Evolutionary conservation across 2,113 vertebrate genomes (phyloP).

Genomic region (Piprites chloris): DNA sequence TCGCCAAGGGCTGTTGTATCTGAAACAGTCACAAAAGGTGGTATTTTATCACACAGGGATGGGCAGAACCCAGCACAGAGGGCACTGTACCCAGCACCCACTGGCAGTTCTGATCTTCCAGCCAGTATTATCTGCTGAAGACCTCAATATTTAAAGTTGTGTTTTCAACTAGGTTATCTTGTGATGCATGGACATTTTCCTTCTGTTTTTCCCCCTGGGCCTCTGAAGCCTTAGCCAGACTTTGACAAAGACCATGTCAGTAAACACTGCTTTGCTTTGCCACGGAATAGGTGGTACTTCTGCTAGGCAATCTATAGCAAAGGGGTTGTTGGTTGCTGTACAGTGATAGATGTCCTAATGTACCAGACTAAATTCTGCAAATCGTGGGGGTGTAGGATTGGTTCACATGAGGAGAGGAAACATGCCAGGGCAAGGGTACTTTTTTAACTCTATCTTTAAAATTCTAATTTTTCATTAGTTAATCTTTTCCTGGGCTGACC

Average conservation of each 20-base stretch:
- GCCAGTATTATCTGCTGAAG: not conserved
- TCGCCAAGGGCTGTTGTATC: not conserved
- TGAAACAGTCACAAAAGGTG: not conserved
- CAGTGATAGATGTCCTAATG: not conserved
- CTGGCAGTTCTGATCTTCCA: not conserved
- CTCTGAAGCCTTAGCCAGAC: not conserved
- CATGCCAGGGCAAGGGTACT: not conserved
- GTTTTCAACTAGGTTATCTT: not conserved
- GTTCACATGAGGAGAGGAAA: not conserved
- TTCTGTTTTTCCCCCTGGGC: not conserved
- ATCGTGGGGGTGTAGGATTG: not conserved
- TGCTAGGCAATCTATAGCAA: not conserved
- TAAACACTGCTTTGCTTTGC: not conserved
- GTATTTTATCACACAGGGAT: not conserved
- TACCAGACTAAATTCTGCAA: not conserved
- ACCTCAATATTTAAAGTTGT: not conserved
- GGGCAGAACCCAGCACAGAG: not conserved
- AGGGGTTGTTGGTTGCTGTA: not conserved
- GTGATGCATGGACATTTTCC: not conserved
- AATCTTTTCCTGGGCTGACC: not conserved
- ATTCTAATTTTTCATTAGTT: not conserved
- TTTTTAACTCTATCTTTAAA: not conserved
- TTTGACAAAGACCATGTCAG: not conserved
- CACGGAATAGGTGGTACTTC: fast-evolving
- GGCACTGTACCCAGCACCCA: not conserved